These are phyloP conservation scores for Hylia prasina DNA, from an alignment of 2,113 vertebrate species.

Conservation along the genomic window DNA sequence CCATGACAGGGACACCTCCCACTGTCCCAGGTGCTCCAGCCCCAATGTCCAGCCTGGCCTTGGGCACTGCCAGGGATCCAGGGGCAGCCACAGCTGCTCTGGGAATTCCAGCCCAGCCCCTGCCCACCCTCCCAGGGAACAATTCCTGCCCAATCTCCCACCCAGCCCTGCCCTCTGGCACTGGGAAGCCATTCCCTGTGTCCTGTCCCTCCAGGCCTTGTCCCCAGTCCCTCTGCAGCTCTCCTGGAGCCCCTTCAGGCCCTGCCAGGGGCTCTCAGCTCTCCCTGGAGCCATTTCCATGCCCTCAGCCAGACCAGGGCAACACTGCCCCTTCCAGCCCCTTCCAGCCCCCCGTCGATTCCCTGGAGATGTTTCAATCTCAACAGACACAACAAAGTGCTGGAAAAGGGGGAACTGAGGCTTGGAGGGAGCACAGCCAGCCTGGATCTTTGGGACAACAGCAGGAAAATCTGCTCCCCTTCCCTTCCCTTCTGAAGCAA, in stretches of 20 bases:
- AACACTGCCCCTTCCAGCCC: neutral
- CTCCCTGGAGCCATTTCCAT: neutral
- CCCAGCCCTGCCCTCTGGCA: neutral
- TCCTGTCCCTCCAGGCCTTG: neutral
- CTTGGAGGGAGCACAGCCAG: neutral
- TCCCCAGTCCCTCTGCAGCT: neutral
- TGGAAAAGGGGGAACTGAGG: neutral
- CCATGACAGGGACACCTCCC: neutral
- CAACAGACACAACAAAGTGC: neutral
- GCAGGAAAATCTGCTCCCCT: neutral
- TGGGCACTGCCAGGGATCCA: neutral
- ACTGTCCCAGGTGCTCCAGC: neutral
- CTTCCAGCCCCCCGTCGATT: neutral
- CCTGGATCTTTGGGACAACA: neutral
- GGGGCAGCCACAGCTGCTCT: neutral
- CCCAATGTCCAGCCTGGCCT: neutral
- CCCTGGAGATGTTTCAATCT: neutral
- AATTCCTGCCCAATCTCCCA: neutral
- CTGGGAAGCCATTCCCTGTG: neutral
- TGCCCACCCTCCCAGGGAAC: neutral
- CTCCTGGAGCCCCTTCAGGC: neutral
- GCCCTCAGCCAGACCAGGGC: neutral
- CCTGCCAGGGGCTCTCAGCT: too few species aligned
- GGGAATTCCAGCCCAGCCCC: neutral
- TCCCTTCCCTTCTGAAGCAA: neutral